Evolutionary conservation across 2,797 vertebrate genomes (phyloP), one percentile per base, ranked within the genome.

Genomic region (Neostethus bicornis): DNA sequence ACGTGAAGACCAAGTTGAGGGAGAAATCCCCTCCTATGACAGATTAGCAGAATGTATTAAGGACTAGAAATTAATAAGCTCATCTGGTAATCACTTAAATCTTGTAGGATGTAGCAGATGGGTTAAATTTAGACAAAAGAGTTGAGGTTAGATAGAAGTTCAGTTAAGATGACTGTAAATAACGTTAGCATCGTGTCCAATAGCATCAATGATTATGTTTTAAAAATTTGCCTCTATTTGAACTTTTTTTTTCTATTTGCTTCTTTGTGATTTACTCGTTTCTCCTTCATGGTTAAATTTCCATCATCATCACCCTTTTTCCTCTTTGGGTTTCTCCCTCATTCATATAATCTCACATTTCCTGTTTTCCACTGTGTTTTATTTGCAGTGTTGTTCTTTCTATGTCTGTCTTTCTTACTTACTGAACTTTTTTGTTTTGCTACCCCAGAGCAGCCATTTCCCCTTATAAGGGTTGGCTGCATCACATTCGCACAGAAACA

Each of bases 381-480:
- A 32, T 64, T 64, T 23, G 10, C 51, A 9, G 2, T 35, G 12
- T 57, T 17, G 17, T 41, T 35, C 47, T 38, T 58, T 28, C 32
- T 61, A 13, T 38, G 17, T 51, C 44, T 51, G n/a, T 41, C 42
- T 37, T 9, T 58, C 14, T 2, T 21, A 32, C 32, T 49, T 28
- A 7, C 43, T 46, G n/a, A n/a, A n/a, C 16, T 46, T 21, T 38
- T 28, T 51, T 17, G 43, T 44, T 23, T 21, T n/a, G 12, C 42
- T 41, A 57, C 51, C 58, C n/a, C 51, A 61, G 46, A 52, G 31
- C 60, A 61, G 39, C 42, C 52, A 12, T 42, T 24, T 57, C 44
- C 35, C 86, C 86, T 79, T 86, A 86, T 84, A 87, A 54, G 84
- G 86, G 57, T 61, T 63, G 44, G 54, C 47, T 63, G 61, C 69